Evolutionary conservation across 2,797 vertebrate genomes (phyloP), one percentile per base, ranked within the genome.

Genomic region (Spondyliosoma cantharus): DNA sequence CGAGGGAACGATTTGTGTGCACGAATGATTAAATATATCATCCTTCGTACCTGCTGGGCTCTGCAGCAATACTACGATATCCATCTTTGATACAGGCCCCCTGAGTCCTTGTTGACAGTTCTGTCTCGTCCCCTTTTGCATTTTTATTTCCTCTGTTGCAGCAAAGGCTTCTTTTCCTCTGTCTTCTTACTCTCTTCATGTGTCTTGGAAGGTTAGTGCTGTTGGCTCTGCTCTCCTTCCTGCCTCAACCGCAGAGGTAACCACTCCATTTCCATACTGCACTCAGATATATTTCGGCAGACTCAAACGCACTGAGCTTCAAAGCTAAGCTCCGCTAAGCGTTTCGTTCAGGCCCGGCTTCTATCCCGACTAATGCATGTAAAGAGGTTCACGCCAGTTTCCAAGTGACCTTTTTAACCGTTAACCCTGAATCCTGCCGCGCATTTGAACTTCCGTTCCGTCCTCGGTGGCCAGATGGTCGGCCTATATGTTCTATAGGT

Each of bases 371-470:
- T 86, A 87, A 89, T 83, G 75, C 83, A 88, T 81, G 71, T 86
- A 79, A 91, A 91, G 82, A 90, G 85, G 37, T 77, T 73, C 75
- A 63, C 27, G 57, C 67, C 83, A 82, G 73, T 85, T 88, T 89
- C 46, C 58, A 61, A 78, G 73, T 80, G 88, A 87, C 89, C 84
- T 84, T 86, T 78, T 77, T 62, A 61, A 61, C 37, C 19, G 12
- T 73, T 68, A 53, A 66, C 59, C 66, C 78, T 80, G 37, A 79
- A 87, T 81, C 82, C 77, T 42, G 50, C 32, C 9, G 45, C 54
- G 29, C 49, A 68, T 85, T 83, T 78, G 74, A 84, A 81, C 74
- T 49, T 46, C 14, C 43, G 32, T 20, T 68, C 22, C 70, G 49
- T 67, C 27, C 29, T 74, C 45, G 0, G 20, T 52, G 52, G 60